phyloP scores from a whole-genome alignment of 2,888 invertebrate species.

The Sepiola atlantica region DNA sequence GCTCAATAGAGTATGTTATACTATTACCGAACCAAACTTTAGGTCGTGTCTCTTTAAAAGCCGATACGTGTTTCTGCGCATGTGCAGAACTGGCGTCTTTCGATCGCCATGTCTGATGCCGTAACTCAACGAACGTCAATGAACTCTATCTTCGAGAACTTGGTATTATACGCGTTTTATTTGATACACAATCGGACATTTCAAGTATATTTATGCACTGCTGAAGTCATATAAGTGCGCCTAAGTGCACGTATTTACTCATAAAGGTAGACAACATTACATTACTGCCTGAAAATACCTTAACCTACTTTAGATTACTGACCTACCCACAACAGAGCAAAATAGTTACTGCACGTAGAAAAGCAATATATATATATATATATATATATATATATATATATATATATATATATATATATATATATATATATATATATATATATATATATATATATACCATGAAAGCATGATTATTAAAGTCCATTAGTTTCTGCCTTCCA shows the following conservation, averaged over 20 bases:
- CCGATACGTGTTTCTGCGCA: too few relatives aligned
- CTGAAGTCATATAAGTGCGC: background rate
- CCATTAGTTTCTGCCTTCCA: background rate
- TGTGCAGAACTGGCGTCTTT: background rate
- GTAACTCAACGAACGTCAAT: background rate
- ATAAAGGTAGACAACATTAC: background rate
- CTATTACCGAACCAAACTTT: too few relatives aligned
- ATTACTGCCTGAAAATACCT: background rate
- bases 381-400: conserved; percentile 32
- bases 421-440: conserved; percentile 32
- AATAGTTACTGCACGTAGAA: background rate
- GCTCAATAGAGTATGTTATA: too few relatives aligned
- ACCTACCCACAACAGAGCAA: background rate
- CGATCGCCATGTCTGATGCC: background rate
- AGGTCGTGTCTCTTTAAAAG: too few relatives aligned
- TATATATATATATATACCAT: background rate
- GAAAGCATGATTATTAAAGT: background rate
- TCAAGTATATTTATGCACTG: background rate
- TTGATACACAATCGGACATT: background rate
- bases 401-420: background rate
- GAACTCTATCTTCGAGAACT: background rate
- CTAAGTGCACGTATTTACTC: background rate
- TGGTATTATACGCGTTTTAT: background rate
- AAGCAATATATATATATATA: background rate
- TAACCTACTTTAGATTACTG: background rate